Percentiles rank a stretch among this genome's conserved stretches.
Evolutionary conservation across 2,113 vertebrate species (phyloP).

Genomic region (Monopterus albus): DNA sequence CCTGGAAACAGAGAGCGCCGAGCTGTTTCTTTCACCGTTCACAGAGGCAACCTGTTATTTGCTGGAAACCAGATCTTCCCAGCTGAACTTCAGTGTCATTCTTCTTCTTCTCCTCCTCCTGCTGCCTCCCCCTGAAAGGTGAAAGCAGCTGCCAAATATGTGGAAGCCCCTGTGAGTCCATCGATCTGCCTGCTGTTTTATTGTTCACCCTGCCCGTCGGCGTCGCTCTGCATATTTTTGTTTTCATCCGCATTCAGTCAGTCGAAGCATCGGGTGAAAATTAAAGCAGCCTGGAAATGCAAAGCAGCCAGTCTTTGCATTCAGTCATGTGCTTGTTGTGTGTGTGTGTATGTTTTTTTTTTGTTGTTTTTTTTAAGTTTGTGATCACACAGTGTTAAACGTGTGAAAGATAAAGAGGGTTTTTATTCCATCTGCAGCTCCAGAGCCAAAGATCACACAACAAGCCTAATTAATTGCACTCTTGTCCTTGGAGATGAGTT

Average conservation of each 20-base stretch:
- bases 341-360: too few relatives aligned
- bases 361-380: neutral
- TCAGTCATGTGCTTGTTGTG: slow-evolving; percentile 1
- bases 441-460: slow-evolving; percentile 56
- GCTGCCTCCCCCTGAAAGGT: slow-evolving; percentile 82
- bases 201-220: slow-evolving; percentile 29
- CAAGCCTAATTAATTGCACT: slow-evolving; percentile 62
- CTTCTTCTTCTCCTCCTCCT: slow-evolving; percentile 61
- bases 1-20: slow-evolving; percentile 7
- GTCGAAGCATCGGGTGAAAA: neutral
- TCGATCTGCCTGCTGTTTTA: slow-evolving; percentile 39
- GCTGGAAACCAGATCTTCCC: slow-evolving; percentile 55
- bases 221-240: slow-evolving; percentile 12
- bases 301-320: slow-evolving; percentile 19
- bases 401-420: slow-evolving; percentile 40
- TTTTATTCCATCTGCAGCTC: slow-evolving; percentile 48
- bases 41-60: slow-evolving; percentile 42
- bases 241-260: slow-evolving; percentile 18
- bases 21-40: slow-evolving; percentile 35
- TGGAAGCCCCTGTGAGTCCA: slow-evolving; percentile 94
- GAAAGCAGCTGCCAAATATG: slow-evolving; percentile 97
- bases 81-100: slow-evolving; percentile 63
- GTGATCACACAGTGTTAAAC: slow-evolving; percentile 34
- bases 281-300: slow-evolving; percentile 36
- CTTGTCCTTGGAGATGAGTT: slow-evolving; percentile 51